Percentiles rank a stretch among this genome's conserved stretches.
Conservation (phyloP, 2,797 vertebrate species). For the Sebastes miniatus region DNA sequence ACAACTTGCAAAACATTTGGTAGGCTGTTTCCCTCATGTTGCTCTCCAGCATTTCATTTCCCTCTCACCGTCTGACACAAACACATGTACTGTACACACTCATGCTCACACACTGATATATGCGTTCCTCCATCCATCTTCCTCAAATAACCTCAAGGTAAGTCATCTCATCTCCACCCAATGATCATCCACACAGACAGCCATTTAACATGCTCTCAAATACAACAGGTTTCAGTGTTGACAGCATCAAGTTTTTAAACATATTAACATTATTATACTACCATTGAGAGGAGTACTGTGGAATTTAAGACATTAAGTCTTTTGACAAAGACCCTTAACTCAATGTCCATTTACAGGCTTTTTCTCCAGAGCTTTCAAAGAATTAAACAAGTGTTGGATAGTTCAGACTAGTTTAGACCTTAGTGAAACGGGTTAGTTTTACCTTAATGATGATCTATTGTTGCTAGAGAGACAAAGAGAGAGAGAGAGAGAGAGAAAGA, state of each 20-base stretch:
- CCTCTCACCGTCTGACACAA: neutral
- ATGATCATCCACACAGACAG: neutral
- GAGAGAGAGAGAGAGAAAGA: neutral
- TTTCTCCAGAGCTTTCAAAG: too few relatives aligned
- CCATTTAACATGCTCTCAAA: neutral
- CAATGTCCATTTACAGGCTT: neutral
- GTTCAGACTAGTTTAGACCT: too few relatives aligned
- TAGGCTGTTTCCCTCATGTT: neutral
- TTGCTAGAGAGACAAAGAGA: too few relatives aligned
- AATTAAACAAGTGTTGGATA: too few relatives aligned
- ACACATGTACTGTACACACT: neutral
- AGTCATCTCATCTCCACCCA: neutral
- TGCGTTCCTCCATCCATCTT: neutral
- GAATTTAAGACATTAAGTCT: neutral
- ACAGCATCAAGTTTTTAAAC: neutral
- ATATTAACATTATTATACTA: neutral
- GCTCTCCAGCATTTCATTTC: slow-evolving; percentile 1
- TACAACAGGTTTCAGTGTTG: neutral
- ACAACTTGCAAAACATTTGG: slow-evolving; percentile 29
- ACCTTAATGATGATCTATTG: neutral
- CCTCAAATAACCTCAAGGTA: slow-evolving; percentile 1
- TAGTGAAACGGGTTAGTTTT: neutral
- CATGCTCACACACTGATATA: neutral
- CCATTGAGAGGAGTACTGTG: too few relatives aligned
- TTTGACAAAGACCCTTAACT: neutral